Conservation (phyloP, 2,113 vertebrate species). For the Xerus inauris region DNA sequence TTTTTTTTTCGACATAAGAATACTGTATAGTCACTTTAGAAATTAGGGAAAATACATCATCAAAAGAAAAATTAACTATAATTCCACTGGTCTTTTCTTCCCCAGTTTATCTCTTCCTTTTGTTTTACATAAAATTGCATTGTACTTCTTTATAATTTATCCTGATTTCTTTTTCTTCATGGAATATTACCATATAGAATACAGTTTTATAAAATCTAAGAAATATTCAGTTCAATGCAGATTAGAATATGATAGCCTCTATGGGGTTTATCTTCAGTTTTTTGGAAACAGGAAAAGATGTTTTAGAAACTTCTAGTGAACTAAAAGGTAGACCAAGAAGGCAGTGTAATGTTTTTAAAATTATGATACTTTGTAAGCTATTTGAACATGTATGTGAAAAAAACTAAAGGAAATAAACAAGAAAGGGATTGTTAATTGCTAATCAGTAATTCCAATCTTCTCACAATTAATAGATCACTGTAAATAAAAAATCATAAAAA, state of each 20-base stretch:
- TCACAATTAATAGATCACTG: background rate
- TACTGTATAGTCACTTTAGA: background rate
- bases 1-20: background rate
- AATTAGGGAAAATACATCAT: background rate
- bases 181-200: background rate
- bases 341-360: background rate
- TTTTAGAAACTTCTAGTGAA: constrained; percentile 33
- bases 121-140: background rate
- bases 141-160: constrained; percentile 1
- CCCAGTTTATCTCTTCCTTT: background rate
- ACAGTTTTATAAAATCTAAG: background rate
- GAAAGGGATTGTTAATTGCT: constrained; percentile 25
- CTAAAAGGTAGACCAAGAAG: background rate
- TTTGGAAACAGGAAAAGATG: constrained; percentile 22
- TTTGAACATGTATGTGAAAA: constrained; percentile 52
- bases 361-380: constrained; percentile 35
- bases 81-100: background rate
- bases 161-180: constrained; percentile 33
- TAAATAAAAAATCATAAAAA: constrained; percentile 11
- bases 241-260: constrained; percentile 29
- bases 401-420: background rate
- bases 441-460: background rate
- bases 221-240: background rate
- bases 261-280: constrained; percentile 23
- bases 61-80: constrained; percentile 26